Evolutionary conservation across 1,140 invertebrate species (phyloP).

Genomic region (Armadillidium nasatum): DNA sequence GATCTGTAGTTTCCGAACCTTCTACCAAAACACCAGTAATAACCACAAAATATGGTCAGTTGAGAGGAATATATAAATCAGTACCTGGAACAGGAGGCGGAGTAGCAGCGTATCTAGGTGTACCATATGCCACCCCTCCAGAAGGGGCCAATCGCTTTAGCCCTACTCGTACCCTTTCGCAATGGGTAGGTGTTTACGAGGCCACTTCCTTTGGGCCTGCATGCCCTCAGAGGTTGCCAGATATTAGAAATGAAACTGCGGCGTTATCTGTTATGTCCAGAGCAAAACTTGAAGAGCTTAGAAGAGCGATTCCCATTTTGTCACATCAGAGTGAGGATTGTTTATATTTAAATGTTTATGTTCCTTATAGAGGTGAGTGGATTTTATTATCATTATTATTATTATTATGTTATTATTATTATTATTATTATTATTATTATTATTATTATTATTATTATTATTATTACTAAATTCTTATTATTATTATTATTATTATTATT

Average conservation of each 20-base stretch:
- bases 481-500: no score
- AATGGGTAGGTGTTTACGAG: constrained; percentile 65
- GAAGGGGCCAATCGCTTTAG: constrained; percentile 64
- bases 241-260: constrained; percentile 48
- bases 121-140: constrained; percentile 78
- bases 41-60: constrained; percentile 20
- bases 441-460: no score
- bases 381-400: no score
- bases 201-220: constrained; percentile 69
- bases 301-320: constrained; percentile 48
- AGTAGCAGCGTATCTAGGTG: constrained; percentile 52
- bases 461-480: no score
- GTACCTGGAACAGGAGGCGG: constrained; percentile 14
- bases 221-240: constrained; percentile 69
- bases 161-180: constrained; percentile 48
- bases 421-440: no score
- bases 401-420: no score
- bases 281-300: background rate
- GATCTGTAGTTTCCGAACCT: background rate
- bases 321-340: constrained; percentile 83
- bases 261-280: background rate
- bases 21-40: constrained; percentile 17
- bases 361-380: constrained; percentile 47
- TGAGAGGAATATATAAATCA: constrained; percentile 23
- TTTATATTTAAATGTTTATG: constrained; percentile 56